phyloP scores from a whole-genome alignment of 2,113 vertebrate genomes.

The Rhinogobius similis region DNA sequence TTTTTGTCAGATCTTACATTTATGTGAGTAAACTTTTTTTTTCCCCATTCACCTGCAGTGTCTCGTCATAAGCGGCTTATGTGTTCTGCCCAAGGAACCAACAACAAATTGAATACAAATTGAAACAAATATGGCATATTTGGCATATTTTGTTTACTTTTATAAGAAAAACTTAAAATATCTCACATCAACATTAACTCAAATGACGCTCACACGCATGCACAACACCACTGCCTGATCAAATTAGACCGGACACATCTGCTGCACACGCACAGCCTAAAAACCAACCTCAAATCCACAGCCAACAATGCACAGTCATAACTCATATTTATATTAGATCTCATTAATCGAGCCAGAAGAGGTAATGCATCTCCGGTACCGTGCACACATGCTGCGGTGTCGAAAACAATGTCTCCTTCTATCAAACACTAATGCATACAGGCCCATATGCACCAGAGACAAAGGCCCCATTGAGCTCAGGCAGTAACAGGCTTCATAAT shows the following conservation, averaged over 20 bases:
- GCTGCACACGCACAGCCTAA: not conserved
- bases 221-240: not conserved
- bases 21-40: no score
- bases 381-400: conserved; percentile 20
- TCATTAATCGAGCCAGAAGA: conserved; percentile 8
- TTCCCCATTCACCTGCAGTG: no score
- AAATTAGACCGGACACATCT: not conserved
- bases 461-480: conserved; percentile 80
- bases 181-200: no score
- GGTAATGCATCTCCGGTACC: conserved; percentile 14
- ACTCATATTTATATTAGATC: conserved; percentile 16
- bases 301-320: conserved; percentile 1
- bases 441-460: conserved; percentile 59
- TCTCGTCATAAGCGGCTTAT: no score
- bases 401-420: conserved; percentile 48
- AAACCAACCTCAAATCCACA: not conserved
- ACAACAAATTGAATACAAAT: not conserved
- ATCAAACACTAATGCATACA: conserved; percentile 23
- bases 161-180: no score
- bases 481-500: conserved; percentile 75
- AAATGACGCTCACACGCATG: no score
- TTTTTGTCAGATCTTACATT: no score
- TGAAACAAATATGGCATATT: no score
- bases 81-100: no score
- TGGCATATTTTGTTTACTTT: no score